Conservation (phyloP, 2,888 invertebrate species). For the Opisthograptis luteolata region DNA sequence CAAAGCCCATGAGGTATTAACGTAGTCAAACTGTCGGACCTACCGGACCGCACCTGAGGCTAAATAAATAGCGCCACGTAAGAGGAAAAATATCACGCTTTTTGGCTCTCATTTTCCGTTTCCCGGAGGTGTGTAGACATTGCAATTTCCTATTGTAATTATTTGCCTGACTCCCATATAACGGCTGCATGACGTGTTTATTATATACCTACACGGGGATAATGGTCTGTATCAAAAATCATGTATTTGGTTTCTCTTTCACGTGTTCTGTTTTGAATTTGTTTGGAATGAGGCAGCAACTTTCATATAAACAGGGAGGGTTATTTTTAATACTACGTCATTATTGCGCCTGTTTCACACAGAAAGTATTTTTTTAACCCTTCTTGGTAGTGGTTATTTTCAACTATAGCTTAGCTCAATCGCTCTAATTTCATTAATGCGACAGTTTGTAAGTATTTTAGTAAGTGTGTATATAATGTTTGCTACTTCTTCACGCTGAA, state of each 20-base stretch:
- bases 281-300: no score
- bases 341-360: no score
- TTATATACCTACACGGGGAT: conserved; percentile 11
- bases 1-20: neutral
- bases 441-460: no score
- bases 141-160: conserved; percentile 37
- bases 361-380: no score
- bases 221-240: conserved; percentile 6
- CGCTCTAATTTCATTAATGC: no score
- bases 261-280: neutral
- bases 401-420: no score
- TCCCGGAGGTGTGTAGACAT: conserved; percentile 29
- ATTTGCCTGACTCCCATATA: conserved; percentile 33
- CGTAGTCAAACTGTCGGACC: conserved; percentile 6
- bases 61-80: conserved; percentile 37
- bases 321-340: no score
- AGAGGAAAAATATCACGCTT: conserved; percentile 37
- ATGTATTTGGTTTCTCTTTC: conserved; percentile 6
- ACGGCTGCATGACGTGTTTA: conserved; percentile 19
- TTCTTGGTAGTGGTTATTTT: no score
- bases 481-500: no score
- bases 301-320: no score
- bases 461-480: no score
- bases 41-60: conserved; percentile 33
- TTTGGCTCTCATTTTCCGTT: conserved; percentile 25